Evolutionary conservation across 2,888 invertebrate species (phyloP).

Genomic region (Cordilura impudica): DNA sequence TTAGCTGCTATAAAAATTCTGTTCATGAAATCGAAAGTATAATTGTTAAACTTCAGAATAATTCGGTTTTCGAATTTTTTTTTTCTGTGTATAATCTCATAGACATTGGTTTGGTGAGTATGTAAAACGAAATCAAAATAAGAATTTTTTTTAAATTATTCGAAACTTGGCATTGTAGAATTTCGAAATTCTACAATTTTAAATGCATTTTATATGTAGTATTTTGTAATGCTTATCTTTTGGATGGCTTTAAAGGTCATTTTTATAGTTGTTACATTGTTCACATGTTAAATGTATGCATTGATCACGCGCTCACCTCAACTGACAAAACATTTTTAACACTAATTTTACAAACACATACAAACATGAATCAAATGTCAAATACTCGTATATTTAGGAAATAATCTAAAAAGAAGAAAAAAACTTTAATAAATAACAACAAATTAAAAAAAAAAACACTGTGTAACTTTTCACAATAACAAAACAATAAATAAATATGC

Average conservation of each 20-base stretch:
- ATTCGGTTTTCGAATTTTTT: too few species aligned
- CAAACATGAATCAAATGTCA: not conserved
- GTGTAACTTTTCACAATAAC: not conserved
- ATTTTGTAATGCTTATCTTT: slow-evolving; percentile 2
- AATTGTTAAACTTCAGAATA: too few species aligned
- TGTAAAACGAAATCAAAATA: too few species aligned
- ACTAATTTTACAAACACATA: slow-evolving; percentile 1
- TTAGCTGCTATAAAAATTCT: too few species aligned
- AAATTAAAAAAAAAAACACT: slow-evolving; percentile 1
- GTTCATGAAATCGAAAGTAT: too few species aligned
- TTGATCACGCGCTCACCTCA: slow-evolving; percentile 35
- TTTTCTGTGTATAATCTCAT: too few species aligned
- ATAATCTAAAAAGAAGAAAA: not conserved
- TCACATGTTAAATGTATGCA: slow-evolving; percentile 15
- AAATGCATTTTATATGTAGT: slow-evolving; percentile 17
- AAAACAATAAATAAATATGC: slow-evolving; percentile 12
- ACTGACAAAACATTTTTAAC: slow-evolving; percentile 26
- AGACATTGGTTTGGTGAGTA: too few species aligned
- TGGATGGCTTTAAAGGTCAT: slow-evolving; percentile 27
- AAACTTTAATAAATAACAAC: not conserved
- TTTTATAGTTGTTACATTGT: slow-evolving; percentile 8
- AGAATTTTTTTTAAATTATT: not conserved
- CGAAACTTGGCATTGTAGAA: too few species aligned
- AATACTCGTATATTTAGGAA: not conserved
- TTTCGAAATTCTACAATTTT: not conserved